phyloP scores from a whole-genome alignment of 2,888 invertebrate species.

The Conistra vaccinii region DNA sequence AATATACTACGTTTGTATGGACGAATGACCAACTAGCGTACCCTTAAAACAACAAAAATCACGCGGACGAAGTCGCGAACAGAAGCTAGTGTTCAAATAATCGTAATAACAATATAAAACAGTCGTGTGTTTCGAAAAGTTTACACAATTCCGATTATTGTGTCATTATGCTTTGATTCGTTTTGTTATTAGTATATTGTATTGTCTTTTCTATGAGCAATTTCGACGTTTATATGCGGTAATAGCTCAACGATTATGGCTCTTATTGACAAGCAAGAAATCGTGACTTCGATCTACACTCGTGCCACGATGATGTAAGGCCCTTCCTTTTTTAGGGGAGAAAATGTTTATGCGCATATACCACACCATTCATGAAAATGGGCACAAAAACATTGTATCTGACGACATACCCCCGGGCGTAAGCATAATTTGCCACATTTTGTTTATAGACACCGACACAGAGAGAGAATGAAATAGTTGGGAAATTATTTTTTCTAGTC shows the following conservation, averaged over 20 bases:
- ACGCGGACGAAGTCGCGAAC: too few relatives aligned
- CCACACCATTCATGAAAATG: not conserved
- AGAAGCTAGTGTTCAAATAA: slow-evolving; percentile 15
- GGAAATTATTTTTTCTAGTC: not conserved
- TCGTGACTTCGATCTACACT: slow-evolving; percentile 7
- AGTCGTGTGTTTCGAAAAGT: slow-evolving; percentile 29
- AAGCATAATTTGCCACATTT: too few relatives aligned
- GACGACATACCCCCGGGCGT: too few relatives aligned
- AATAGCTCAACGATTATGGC: not conserved
- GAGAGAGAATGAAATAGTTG: too few relatives aligned
- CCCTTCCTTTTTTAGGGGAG: not conserved
- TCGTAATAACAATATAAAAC: slow-evolving; percentile 21
- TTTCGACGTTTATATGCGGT: slow-evolving; percentile 3
- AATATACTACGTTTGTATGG: too few relatives aligned
- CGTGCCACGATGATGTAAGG: not conserved
- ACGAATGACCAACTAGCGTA: too few relatives aligned
- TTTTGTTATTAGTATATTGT: slow-evolving; percentile 26
- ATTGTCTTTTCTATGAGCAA: slow-evolving; percentile 12
- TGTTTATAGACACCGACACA: not conserved
- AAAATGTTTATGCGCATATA: too few relatives aligned
- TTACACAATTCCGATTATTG: slow-evolving; percentile 24
- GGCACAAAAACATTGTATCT: too few relatives aligned
- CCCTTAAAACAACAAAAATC: too few relatives aligned
- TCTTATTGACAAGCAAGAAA: not conserved
- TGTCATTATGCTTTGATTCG: slow-evolving; percentile 43